phyloP scores from a whole-genome alignment of 64 coral and sea anemone genomes.

The Hydrozoanthus tunicans region DNA sequence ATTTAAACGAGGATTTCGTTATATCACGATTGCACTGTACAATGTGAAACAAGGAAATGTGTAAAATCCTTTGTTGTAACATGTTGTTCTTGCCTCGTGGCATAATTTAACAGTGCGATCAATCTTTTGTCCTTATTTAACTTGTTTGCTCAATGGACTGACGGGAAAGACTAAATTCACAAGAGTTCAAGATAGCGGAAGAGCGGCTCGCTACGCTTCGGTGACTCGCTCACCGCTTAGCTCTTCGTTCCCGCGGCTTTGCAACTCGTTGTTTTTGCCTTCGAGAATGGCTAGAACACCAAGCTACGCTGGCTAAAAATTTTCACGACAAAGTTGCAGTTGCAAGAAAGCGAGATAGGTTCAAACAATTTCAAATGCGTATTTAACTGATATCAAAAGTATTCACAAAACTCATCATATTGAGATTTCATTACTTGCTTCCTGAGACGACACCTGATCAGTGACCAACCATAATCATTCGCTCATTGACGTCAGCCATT shows the following conservation, averaged over 20 bases:
- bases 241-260: background rate
- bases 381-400: background rate
- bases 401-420: background rate
- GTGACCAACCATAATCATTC: no score
- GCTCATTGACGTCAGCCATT: no score
- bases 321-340: background rate
- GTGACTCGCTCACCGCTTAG: background rate
- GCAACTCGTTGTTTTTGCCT: background rate
- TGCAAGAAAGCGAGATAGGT: background rate
- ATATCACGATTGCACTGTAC: no score
- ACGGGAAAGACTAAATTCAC: slow-evolving; percentile 10
- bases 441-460: no score
- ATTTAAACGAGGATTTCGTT: no score
- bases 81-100: slow-evolving; percentile 9
- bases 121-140: background rate
- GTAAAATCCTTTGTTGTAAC: background rate
- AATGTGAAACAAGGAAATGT: no score
- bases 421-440: no score
- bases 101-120: slow-evolving; percentile 5
- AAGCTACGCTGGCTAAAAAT: background rate
- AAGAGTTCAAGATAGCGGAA: slow-evolving; percentile 3
- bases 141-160: slow-evolving; percentile 9
- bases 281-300: background rate
- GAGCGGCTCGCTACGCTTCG: background rate
- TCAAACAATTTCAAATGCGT: no score